A percentile compares a stretch with the other conserved stretches of the same genome.
phyloP scores from a whole-genome alignment of 2,888 invertebrate species.

The Galerucella calmariensis region DNA sequence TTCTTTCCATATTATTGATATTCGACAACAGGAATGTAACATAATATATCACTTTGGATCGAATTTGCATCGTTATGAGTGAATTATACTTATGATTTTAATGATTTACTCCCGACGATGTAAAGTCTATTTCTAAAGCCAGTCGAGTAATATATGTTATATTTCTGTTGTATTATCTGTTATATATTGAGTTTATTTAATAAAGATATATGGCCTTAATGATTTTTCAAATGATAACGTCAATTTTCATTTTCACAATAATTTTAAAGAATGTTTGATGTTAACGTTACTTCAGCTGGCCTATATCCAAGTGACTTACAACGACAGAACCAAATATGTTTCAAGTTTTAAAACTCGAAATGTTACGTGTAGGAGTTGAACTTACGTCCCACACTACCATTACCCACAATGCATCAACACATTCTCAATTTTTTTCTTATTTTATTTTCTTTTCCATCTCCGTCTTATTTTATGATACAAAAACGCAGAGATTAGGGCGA shows the following conservation, averaged over 20 bases:
- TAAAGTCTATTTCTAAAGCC: too few relatives aligned
- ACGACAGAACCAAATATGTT: slow-evolving; percentile 29
- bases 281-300: slow-evolving; percentile 12
- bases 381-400: slow-evolving; percentile 30
- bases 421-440: slow-evolving; percentile 23
- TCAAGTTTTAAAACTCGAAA: slow-evolving; percentile 32
- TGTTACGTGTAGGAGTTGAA: slow-evolving; percentile 33
- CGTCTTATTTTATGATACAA: slow-evolving; percentile 24
- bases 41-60: too few relatives aligned
- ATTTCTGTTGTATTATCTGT: not conserved
- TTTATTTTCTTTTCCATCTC: slow-evolving; percentile 15
- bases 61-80: too few relatives aligned
- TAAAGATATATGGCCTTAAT: not conserved
- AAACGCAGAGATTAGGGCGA: slow-evolving; percentile 29
- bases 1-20: too few relatives aligned
- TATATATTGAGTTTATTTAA: not conserved
- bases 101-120: too few relatives aligned
- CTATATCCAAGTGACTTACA: slow-evolving; percentile 27
- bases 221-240: not conserved
- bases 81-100: too few relatives aligned
- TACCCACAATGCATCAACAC: slow-evolving; percentile 35
- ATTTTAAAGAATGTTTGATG: not conserved
- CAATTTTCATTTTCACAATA: not conserved
- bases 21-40: too few relatives aligned
- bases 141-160: not conserved